Evolutionary conservation across 2,888 invertebrate genomes (phyloP), one percentile per base, ranked within the genome.

Genomic region (Pseudeuparius sepicola): DNA sequence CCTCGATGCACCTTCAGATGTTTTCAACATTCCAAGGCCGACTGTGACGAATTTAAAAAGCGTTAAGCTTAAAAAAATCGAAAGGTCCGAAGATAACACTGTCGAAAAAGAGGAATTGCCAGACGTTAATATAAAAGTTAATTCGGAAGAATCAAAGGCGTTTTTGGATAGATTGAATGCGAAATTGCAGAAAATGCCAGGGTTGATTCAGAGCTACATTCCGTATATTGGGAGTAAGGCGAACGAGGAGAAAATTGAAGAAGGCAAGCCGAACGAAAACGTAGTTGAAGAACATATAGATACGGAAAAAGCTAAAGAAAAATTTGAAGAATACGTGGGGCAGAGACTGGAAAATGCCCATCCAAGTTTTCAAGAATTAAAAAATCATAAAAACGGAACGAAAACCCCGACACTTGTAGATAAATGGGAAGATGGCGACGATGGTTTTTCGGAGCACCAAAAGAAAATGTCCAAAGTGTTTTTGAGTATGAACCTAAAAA

Each of bases 151-250:
- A 35, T 49, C 47, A 34, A 45, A 48, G 28, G 32, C 39, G 4
- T 56, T 56, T 33, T 39, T 37, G 31, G 41, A 45, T 34, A 42
- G 44, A 27, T 43, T 56, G 14, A 44, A 43, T 27, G 36, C 46
- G 28, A 48, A 45, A 30, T 35, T 53, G 12, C 40, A 43, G 30
- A 43, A 31, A 14, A 20, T 33, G 9, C 28, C 31, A 9, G 28
- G n/a, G n/a, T n/a, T n/a, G n/a, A n/a, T n/a, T n/a, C n/a, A n/a
- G n/a, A n/a, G n/a, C n/a, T n/a, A n/a, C n/a, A n/a, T n/a, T n/a
- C n/a, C n/a, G n/a, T n/a, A n/a, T n/a, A n/a, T n/a, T n/a, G n/a
- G n/a, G n/a, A n/a, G n/a, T n/a, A n/a, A n/a, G n/a, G n/a, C n/a
- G n/a, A n/a, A n/a, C n/a, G n/a, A n/a, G n/a, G n/a, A n/a, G n/a